Conservation (phyloP, 2,113 vertebrate species). For the Labeo catla region DNA sequence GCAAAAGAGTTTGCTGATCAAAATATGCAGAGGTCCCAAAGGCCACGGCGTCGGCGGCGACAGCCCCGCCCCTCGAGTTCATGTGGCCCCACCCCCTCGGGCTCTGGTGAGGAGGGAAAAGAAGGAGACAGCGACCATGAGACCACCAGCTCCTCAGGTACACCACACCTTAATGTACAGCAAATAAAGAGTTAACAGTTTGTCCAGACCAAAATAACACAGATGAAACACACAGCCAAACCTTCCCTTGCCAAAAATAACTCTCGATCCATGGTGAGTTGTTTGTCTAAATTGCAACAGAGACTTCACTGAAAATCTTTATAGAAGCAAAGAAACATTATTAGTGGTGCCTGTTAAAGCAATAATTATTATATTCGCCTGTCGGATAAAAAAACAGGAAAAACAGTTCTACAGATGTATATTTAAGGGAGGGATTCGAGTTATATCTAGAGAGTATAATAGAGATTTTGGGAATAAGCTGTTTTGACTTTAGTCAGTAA, state of each 20-base stretch:
- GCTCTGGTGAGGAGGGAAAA: conserved; percentile 80
- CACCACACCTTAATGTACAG: background rate
- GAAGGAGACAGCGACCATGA: conserved; percentile 94
- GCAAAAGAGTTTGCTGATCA: conserved; percentile 95
- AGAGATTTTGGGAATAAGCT: background rate
- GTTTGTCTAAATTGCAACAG: background rate
- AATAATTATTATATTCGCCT: background rate
- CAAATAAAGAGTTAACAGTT: background rate
- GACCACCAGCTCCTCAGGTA: conserved; percentile 96
- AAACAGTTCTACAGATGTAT: background rate
- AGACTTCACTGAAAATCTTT: background rate
- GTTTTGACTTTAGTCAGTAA: no score
- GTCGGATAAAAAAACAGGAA: background rate
- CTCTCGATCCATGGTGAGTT: background rate
- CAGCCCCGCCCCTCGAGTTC: conserved; percentile 78
- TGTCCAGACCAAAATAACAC: background rate
- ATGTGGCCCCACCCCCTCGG: conserved; percentile 77
- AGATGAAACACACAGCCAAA: conserved; percentile 13
- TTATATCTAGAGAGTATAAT: background rate
- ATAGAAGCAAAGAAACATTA: background rate
- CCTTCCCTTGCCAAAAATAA: background rate
- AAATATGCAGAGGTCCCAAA: conserved; percentile 88
- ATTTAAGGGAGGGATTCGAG: background rate
- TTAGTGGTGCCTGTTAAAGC: background rate
- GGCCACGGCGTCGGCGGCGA: conserved; percentile 82